Evolutionary conservation across 1,140 invertebrate species (phyloP), one percentile per base, ranked within the genome.

Genomic region (Schlechtendalia chinensis): DNA sequence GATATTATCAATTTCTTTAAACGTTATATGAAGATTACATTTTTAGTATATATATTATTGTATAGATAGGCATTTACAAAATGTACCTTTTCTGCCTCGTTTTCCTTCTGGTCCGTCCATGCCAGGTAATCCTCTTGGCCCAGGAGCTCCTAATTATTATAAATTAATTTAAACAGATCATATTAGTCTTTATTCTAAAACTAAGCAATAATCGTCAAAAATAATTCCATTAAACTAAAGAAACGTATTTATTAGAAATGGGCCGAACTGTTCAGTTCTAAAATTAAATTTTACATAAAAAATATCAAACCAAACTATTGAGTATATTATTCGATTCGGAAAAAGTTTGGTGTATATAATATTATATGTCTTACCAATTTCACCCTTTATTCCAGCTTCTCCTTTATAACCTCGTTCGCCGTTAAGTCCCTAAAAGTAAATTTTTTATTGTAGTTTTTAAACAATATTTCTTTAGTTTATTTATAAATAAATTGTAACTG

Each of bases 101-200:
- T 93, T 91, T 71, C 94, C 94, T 86, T 94, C 94, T 10, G 85
- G 84, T n/a, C 94, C 94, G 81, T 89, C 88, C 0, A 85, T 67
- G 29, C 93, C 94, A 50, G 92, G 90, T 50, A 88, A 85, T 85
- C 93, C 94, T 82, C 91, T 90, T 54, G 89, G 89, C 83, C 94
- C 94, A 65, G 89, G 88, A 22, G 91, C 92, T 63, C 93, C 93
- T 79, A 61, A 16, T 1, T 4, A 11, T 54, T 12, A 74, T 39
- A 74, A 0, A 58, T 72, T 27, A 56, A 32, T 39, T 69, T 19
- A 17, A 67, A 5, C 32, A 22, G 19, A n/a, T 11, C n/a, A 65
- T n/a, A 29, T 65, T 39, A 63, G 27, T 17, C 29, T 32, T 1
- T 39, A 19, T 22, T n/a, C 1, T 65, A 45, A 1, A 39, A 1